phyloP scores from a whole-genome alignment of 2,113 vertebrate species.

The Passer montanus region DNA sequence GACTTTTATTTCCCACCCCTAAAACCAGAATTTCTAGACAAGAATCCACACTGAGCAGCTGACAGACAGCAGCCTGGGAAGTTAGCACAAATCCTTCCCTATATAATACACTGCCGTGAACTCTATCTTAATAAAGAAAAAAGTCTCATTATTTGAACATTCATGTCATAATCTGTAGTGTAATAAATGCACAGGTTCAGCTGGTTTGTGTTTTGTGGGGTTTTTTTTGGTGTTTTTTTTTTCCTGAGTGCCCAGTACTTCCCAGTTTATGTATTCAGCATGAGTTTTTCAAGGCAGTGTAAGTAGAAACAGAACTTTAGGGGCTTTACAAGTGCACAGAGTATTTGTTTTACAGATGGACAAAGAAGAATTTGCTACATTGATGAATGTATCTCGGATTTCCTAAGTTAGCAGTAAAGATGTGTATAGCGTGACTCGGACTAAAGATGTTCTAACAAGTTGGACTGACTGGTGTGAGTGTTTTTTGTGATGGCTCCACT shows the following conservation, averaged over 20 bases:
- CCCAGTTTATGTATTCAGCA: not conserved
- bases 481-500: not conserved
- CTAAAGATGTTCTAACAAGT: constrained; percentile 1
- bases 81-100: not conserved
- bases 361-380: not conserved
- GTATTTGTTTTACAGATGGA: not conserved
- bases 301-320: not conserved
- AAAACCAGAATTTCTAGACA: not conserved
- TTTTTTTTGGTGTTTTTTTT: not conserved
- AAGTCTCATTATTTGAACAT: not conserved
- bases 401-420: not conserved
- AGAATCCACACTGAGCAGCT: not conserved
- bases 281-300: not conserved
- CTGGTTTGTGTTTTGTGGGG: not conserved
- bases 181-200: not conserved
- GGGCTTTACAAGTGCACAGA: not conserved
- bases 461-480: not conserved
- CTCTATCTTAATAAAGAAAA: not conserved
- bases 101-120: not conserved
- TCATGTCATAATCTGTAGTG: not conserved
- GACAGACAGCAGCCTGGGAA: not conserved
- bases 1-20: not conserved
- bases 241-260: not conserved
- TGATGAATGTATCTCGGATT: not conserved
- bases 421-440: not conserved